Base-by-base conservation (phyloP, 2,888 invertebrate species). In the Drosophila setosimentum region DNA sequence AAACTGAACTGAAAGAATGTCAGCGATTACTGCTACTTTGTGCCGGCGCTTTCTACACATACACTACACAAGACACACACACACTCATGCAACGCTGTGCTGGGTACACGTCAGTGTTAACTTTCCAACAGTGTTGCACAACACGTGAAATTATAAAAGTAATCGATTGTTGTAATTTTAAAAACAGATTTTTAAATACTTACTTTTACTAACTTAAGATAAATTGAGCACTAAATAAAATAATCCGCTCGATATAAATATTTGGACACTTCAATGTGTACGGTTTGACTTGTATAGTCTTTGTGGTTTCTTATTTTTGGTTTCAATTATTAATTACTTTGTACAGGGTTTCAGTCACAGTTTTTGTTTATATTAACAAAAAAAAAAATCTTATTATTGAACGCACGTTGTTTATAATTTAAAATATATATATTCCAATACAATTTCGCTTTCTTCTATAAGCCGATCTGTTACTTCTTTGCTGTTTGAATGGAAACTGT, bases 401-500 rank as follows among this genome's bases (percentile, higher is more conserved):
- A 71, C 49, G 68, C 66, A 79, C 75, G 64, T 67, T 27, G 35
- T 42, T 24, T 60, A 32, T 54, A 49, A 48, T 48, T 75, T 30
- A 55, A 61, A n/a, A 61, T 67, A 61, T 62, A 54, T 63, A 59
- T 68, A 54, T 63, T 70, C 50, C 48, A 67, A 71, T 63, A 42
- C 29, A 62, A 53, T 61, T 32, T 30, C 35, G 29, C 27, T 74
- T 57, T 42, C 42, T 74, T 72, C 59, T 76, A 33, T 68, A 55
- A 78, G 60, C 66, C 62, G 66, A 49, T 76, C 60, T 83, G 73
- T 84, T 82, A 78, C 78, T 87, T 87, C 82, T 90, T 84, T 87
- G 90, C 75, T 85, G 80, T 91, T 72, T 90, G 78, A 88, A 86
- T 88, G 89, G 78, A 82, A 92, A 93, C 90, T 93, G 92, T 92